Base-by-base conservation (phyloP, 1,140 invertebrate genomes). In the Apis florea region DNA sequence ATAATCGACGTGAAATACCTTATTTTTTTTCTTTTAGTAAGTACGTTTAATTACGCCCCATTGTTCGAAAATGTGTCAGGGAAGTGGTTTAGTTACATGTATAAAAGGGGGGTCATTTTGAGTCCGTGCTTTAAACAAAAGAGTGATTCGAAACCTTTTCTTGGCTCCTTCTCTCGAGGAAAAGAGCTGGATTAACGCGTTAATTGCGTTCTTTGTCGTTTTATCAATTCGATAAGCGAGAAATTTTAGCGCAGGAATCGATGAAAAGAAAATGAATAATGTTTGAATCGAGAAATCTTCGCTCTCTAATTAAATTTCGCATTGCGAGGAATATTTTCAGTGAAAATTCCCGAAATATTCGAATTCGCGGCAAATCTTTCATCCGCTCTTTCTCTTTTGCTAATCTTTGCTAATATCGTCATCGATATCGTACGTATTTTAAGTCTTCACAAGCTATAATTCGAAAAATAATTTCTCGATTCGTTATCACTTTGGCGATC, bases 51-150 rank as follows among this genome's bases (percentile, higher is more conserved):
- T n/a, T 68, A 59, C 12, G 2, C 5, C 24, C 12, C 6, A 17
- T 31, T 40, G 31, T 40, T 19, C 64, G 2, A 21, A 54, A 49
- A 61, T 49, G 21, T 17, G 13, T 64, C 26, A 63, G 47, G 69
- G 51, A 54, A 79, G 58, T 79, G 77, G 69, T 79, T 21, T 47
- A 72, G 49, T 8, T 66, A 47, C 79, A 40, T 68, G 47, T 81
- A 53, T 67, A 31, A 75, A n/a, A 66, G 51, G n/a, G 31, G 24
- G 31, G 24, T 58, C 17, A 74, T 68, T 68, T 59, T 68, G 63
- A 24, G 47, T 40, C 54, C 54, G 47, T 26, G 26, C 63, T 11
- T 40, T 40, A 10, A 75, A 59, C 47, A 19, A n/a, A 73, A 51
- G 15, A 49, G n/a, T 40, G 71, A 19, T 53, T 51, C 53, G 19